Base-by-base conservation (phyloP, 2,797 vertebrate genomes). In the Brachyalestes nurse region DNA sequence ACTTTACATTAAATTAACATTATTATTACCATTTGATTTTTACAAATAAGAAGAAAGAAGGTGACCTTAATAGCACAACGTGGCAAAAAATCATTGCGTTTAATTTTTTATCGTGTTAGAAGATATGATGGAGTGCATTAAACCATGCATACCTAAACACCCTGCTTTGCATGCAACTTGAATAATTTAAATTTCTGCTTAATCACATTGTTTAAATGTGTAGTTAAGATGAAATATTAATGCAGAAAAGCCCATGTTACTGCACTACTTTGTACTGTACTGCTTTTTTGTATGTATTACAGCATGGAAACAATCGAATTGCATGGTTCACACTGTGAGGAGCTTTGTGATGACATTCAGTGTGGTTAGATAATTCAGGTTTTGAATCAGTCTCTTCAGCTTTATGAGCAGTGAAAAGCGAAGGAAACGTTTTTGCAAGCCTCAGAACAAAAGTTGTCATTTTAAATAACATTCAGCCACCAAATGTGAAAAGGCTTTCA, bases 361-460 rank as follows among this genome's bases (percentile, higher is more conserved):
- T 51, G 47, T 55, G 51, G 17, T 38, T 71, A 57, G 40, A 67
- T 67, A 67, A 67, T 67, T 21, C 21, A 40, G 6, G 70, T 72
- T 55, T 57, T n/a, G 51, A 72, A 57, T 72, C 28, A 19, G 25
- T n/a, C 58, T 45, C 14, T 28, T 49, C 10, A 10, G 28, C 51
- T 72, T 57, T 12, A n/a, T 13, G 40, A 72, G 23, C 34, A 55
- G 8, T 57, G 34, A 51, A 72, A 57, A n/a, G 51, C 28, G 70
- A 57, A 72, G 51, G 28, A 72, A 72, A 13, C 28, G n/a, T 38
- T 72, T 57, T 25, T 12, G 70, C 51, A 40, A n/a, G 17, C 19
- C 51, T 57, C 28, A 57, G 70, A 72, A 57, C 49, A 53, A 51
- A 57, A 57, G 51, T 57, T 28, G 21, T 72, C 69, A 55, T 72